Evolutionary conservation across 2,888 invertebrate species (phyloP), one percentile per base, ranked within the genome.

Genomic region (Catocala nupta): DNA sequence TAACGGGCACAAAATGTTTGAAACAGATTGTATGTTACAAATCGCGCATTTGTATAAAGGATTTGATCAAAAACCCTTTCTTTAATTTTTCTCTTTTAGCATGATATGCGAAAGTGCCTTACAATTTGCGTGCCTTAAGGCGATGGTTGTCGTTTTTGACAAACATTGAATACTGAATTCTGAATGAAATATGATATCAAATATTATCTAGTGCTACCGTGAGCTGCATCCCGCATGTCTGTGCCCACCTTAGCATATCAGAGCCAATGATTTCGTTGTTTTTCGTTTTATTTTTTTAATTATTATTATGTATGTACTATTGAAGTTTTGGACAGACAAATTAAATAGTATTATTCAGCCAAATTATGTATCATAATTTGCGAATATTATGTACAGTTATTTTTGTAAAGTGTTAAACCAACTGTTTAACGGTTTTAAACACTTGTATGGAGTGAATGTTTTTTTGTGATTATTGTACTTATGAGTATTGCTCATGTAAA

Each of bases 401-500:
- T 71, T 68, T 25, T 25, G 25, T 25, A 25, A 69, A n/a, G 55
- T 69, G 63, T 65, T 54, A 57, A 65, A 63, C 60, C 69, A 63
- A 65, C 78, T 78, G 77, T 76, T 44, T 70, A 69, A 78, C 74
- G 77, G 77, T 78, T 73, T 63, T 61, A 63, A 63, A 70, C 60
- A 66, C 62, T 58, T 25, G 25, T 25, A 61, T 64, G 64, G 82
- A 76, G 77, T 86, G 85, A 68, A 80, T 85, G 83, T 58, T 67
- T 77, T n/a, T 86, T 86, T 87, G 90, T 91, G 90, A 90, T 91
- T 88, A 80, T 86, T 87, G 90, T 92, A 92, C 92, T 91, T 91
- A 92, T 87, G 74, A 59, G 81, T 77, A 71, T 87, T 87, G 85
- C 83, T 88, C 84, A 86, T 81, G 56, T 45, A 63, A 47, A 55